Conservation (phyloP, 2,113 vertebrate species). For the Mesembrinibis cayennensis region DNA sequence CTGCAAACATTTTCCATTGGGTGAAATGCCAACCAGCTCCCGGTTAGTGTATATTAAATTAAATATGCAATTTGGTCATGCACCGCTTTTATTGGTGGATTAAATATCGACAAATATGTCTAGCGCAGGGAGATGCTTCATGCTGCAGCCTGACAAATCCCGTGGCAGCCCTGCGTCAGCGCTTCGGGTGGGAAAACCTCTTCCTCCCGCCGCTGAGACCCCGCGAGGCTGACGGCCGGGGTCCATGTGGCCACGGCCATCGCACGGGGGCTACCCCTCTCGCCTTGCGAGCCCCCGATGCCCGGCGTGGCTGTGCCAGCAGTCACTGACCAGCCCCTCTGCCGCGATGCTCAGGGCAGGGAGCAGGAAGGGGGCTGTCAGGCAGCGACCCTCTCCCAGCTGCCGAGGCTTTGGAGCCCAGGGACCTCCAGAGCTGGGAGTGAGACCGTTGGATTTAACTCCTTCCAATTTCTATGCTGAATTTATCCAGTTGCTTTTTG, state of each 20-base stretch:
- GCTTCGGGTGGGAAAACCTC: neutral
- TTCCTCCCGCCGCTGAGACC: neutral
- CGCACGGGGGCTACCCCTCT: neutral
- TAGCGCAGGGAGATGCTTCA: neutral
- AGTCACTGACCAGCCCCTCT: neutral
- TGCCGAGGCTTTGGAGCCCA: neutral
- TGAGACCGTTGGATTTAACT: neutral
- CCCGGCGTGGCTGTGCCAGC: neutral
- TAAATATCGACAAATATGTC: neutral
- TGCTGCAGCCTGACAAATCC: neutral
- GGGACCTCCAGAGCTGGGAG: neutral
- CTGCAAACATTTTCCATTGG: neutral
- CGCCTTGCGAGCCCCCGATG: neutral
- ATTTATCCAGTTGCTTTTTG: neutral
- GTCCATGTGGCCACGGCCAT: neutral
- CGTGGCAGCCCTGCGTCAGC: neutral
- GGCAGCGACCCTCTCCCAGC: neutral
- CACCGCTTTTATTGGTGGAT: neutral
- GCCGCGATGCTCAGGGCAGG: neutral
- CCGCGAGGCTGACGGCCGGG: fast-evolving
- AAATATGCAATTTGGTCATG: conserved; percentile 20
- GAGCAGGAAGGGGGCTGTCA: neutral
- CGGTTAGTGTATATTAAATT: neutral
- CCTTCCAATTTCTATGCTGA: neutral
- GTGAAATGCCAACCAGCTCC: neutral